Conservation (phyloP, 2,797 vertebrate species). For the Thripadectes ignobilis region DNA sequence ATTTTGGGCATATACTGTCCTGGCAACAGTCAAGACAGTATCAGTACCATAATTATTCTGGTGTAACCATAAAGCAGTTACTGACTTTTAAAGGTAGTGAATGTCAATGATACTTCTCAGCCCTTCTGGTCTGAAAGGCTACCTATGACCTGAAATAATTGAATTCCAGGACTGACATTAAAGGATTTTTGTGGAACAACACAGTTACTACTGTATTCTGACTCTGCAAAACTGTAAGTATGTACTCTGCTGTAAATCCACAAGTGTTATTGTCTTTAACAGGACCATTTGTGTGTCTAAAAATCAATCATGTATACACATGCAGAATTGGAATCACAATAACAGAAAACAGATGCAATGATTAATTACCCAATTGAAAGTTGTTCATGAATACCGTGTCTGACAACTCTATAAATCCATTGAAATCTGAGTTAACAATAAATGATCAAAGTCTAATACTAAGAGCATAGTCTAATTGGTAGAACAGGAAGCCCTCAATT, state of each 20-base stretch:
- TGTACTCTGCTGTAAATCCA: neutral
- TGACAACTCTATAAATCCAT: slow-evolving; percentile 54
- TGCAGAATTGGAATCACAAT: slow-evolving; percentile 39
- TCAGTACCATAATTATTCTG: neutral
- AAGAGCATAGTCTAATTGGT: neutral
- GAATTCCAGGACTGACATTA: neutral
- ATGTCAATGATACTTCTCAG: neutral
- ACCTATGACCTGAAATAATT: neutral
- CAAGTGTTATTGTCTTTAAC: slow-evolving; percentile 29
- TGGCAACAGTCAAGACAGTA: neutral
- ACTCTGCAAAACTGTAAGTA: neutral
- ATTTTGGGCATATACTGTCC: neutral
- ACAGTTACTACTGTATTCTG: neutral
- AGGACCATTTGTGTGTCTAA: slow-evolving; percentile 24
- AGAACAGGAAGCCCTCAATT: neutral
- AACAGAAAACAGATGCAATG: slow-evolving; percentile 57
- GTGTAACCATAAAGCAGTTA: neutral
- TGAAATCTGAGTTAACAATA: slow-evolving; percentile 24
- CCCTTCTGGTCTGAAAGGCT: neutral
- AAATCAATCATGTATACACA: slow-evolving; percentile 56
- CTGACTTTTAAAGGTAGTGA: neutral
- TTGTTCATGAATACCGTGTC: neutral
- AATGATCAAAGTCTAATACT: neutral
- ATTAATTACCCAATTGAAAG: slow-evolving; percentile 54
- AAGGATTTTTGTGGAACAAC: neutral